phyloP scores from a whole-genome alignment of 2,888 invertebrate species.

The Melanophora roralis region DNA sequence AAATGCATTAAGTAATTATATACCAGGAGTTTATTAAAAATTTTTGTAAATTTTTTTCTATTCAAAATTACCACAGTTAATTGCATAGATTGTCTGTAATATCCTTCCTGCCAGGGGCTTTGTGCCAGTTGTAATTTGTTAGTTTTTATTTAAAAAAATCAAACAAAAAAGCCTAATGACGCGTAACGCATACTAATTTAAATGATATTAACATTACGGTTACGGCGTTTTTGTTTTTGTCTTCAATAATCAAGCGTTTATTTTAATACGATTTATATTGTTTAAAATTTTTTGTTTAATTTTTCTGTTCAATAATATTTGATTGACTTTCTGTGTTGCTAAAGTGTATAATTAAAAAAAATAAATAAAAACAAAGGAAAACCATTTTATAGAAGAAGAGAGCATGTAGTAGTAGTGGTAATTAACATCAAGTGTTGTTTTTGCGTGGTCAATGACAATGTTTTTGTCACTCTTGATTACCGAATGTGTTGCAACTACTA shows the following conservation, averaged over 20 bases:
- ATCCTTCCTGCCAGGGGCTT: conserved; percentile 51
- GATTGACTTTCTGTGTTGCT: conserved; percentile 54
- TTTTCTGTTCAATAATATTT: conserved; percentile 15
- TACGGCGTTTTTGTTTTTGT: conserved; percentile 9
- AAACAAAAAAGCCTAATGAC: conserved; percentile 56
- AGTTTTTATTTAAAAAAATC: not conserved
- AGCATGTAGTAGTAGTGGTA: conserved; percentile 39
- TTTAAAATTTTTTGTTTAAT: not conserved
- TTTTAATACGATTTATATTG: conserved; percentile 28
- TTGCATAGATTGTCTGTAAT: conserved; percentile 53
- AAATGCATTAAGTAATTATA: conserved; percentile 56
- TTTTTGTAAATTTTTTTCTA: conserved; percentile 21
- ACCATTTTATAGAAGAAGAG: not conserved
- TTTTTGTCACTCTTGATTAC: conserved; percentile 60
- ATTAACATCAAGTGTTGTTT: conserved; percentile 57
- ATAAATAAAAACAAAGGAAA: not conserved
- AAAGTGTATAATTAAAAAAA: conserved; percentile 53
- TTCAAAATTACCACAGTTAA: conserved; percentile 46
- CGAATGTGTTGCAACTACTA: too few relatives aligned
- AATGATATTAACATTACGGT: conserved; percentile 60
- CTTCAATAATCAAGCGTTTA: conserved; percentile 32
- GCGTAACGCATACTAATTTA: conserved; percentile 63
- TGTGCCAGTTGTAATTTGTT: not conserved
- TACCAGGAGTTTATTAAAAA: conserved; percentile 17
- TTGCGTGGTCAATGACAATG: conserved; percentile 58